Conservation (phyloP, 2,113 vertebrate species). For the Eidolon helvum region DNA sequence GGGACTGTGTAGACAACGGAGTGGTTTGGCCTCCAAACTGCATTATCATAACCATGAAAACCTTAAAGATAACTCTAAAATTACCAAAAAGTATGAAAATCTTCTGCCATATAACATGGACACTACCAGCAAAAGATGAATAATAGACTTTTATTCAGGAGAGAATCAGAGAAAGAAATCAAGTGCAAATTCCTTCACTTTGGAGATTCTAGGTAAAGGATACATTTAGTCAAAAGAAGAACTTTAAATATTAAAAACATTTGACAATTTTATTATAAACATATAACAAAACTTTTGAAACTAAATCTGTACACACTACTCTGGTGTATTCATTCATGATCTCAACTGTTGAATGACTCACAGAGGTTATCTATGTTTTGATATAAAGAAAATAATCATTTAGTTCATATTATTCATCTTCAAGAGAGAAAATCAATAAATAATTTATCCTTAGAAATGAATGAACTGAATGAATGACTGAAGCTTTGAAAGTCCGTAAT, state of each 20-base stretch:
- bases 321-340: not conserved
- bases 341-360: not conserved
- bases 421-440: conserved; percentile 8
- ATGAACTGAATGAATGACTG: not conserved
- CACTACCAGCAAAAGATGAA: not conserved
- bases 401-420: not conserved
- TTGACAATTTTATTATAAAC: not conserved
- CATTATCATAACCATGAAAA: not conserved
- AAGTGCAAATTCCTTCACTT: conserved; percentile 5
- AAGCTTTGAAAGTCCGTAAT: not conserved
- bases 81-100: not conserved
- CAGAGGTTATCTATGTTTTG: not conserved
- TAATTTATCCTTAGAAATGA: not conserved
- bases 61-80: not conserved
- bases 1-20: not conserved
- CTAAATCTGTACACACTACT: not conserved
- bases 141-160: not conserved
- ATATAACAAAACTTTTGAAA: not conserved
- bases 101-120: not conserved
- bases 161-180: conserved; percentile 21
- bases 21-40: not conserved
- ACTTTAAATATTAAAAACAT: not conserved
- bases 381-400: not conserved
- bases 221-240: not conserved
- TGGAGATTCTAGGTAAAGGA: not conserved